These are phyloP conservation scores for Choloepus hoffmanni DNA, from an alignment of 2,113 vertebrate genomes.

Conservation along the genomic window DNA sequence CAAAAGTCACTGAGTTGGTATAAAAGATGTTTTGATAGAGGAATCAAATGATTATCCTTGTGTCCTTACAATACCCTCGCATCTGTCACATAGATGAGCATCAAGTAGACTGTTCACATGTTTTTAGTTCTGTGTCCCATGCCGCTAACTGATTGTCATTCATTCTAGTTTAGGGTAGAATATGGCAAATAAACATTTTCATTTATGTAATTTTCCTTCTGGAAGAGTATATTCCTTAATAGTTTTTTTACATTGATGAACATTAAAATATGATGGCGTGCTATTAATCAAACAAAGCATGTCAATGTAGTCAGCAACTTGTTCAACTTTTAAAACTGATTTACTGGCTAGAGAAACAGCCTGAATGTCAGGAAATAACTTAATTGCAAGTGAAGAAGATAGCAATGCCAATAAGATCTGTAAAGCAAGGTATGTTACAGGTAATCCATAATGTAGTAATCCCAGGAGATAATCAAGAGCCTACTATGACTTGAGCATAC, in stretches of 20 bases:
- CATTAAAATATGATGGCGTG: not conserved
- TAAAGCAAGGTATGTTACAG: constrained; percentile 26
- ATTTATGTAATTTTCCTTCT: not conserved
- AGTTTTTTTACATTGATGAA: not conserved
- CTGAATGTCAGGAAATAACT: constrained; percentile 40
- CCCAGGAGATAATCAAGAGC: constrained; percentile 43
- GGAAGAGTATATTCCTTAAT: not conserved
- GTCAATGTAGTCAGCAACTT: not conserved
- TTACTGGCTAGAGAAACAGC: not conserved
- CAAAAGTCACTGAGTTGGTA: not conserved
- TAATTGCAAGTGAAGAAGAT: constrained; percentile 33
- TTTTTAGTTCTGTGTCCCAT: not conserved
- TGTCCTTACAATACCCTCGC: not conserved
- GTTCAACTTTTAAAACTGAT: constrained; percentile 23
- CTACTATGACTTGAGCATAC: constrained; percentile 14
- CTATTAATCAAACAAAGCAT: not conserved
- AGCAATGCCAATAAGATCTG: constrained; percentile 26
- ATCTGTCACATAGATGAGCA: not conserved
- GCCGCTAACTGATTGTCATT: not conserved
- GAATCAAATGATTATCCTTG: not conserved
- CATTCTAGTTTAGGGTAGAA: not conserved
- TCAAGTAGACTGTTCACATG: not conserved
- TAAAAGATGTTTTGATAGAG: not conserved
- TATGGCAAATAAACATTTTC: not conserved
- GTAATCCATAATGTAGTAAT: constrained; percentile 56